Evolutionary conservation across 2,888 invertebrate species (phyloP), one percentile per base, ranked within the genome.

Genomic region (Andricus quercusramuli): DNA sequence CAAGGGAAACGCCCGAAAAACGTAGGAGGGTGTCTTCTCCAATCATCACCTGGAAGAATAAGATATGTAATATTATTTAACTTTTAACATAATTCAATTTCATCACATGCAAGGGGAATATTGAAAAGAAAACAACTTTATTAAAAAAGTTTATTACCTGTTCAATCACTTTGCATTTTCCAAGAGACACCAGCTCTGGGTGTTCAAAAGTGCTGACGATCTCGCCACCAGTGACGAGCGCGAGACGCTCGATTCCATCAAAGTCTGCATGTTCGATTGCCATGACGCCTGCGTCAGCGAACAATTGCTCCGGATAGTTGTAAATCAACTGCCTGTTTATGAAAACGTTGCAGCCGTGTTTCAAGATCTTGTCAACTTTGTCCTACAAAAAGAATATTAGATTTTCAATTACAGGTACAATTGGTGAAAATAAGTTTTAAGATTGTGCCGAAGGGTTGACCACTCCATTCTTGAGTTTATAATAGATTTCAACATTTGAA

Each of bases 201-300:
- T 97, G 95, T 90, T 99, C 99, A 91, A 99, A 99, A 0, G 99
- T 99, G 22, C 99, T 99, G 1, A 97, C 98, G 88, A 99, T 99
- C 94, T 99, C 99, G 82, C 98, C 99, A 79, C 98, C 99, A 83
- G 99, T 98, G 20, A 99, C 99, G 37, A 99, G 95, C 41, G 99
- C 99, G 81, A 99, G 94, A 83, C 99, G 95, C 93, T 99, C 99
- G 89, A 99, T 99, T 78, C 99, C 99, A 93, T 99, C 99, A 92
- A 99, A 99, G 93, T 99, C 99, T 4, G 99, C 99, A 93, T 99
- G 99, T 91, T 99, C 99, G 87, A 99, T 99, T 1, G 99, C 99
- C 99, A 99, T 99, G 13, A 99, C 96, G 74, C 98, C 97, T 67
- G 98, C 98, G 94, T 99, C 99, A 62, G 99, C 98, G 93, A 99